Evolutionary conservation across 2,797 vertebrate genomes (phyloP).

Genomic region (Intellagama lesueurii): DNA sequence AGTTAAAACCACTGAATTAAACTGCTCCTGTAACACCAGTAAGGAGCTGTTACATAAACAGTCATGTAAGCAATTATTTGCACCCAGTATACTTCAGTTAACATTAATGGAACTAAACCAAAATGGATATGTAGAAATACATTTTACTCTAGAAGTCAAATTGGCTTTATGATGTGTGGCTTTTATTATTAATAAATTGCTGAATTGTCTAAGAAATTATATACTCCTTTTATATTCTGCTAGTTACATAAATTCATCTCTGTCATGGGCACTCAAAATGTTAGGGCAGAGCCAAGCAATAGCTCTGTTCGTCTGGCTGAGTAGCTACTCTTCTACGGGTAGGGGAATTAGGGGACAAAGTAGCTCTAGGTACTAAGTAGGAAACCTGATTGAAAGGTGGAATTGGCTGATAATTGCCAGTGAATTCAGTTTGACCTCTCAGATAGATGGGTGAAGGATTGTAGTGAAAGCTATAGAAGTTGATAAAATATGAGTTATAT

Average conservation of each 20-base stretch:
- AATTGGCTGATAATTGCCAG: constrained; percentile 20
- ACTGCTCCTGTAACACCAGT: no score
- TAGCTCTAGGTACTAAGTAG: not conserved
- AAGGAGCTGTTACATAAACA: no score
- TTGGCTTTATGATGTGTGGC: not conserved
- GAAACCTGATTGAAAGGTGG: not conserved
- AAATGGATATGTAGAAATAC: not conserved
- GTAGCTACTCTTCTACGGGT: not conserved
- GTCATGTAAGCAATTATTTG: no score
- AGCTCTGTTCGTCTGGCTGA: not conserved
- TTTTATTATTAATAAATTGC: constrained; percentile 1
- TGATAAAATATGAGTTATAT: constrained; percentile 5
- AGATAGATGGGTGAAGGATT: not conserved
- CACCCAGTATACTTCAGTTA: no score
- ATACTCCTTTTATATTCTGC: not conserved
- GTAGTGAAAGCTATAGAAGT: constrained; percentile 34
- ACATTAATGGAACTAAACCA: not conserved
- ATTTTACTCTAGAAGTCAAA: not conserved
- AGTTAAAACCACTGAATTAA: no score
- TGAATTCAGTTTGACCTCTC: not conserved
- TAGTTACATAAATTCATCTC: not conserved
- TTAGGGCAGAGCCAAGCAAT: not conserved
- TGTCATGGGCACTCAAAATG: not conserved
- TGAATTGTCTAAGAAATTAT: not conserved
- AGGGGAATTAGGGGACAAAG: not conserved